Percentiles rank a stretch among this genome's conserved stretches.
phyloP scores from a whole-genome alignment of 1,140 invertebrate genomes.

The Elymnias hypermnestra region DNA sequence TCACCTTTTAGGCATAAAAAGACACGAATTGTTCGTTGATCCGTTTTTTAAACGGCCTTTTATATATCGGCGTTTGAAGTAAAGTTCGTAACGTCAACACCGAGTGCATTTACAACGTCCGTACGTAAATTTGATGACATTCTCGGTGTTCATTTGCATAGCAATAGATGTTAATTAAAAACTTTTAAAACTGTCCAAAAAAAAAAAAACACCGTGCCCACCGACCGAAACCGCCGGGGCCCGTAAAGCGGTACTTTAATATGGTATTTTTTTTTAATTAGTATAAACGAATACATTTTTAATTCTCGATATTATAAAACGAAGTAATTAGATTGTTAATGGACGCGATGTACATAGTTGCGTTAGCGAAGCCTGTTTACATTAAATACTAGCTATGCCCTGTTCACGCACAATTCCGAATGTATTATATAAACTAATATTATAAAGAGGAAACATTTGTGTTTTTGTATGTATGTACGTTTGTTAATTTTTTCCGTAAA shows the following conservation, averaged over 20 bases:
- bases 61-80: no score
- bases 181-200: constrained; percentile 1
- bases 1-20: no score
- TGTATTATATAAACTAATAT: no score
- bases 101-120: not conserved
- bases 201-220: not conserved
- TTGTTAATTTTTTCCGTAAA: no score
- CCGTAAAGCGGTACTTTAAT: not conserved
- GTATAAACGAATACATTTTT: not conserved
- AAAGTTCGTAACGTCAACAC: no score
- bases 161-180: not conserved
- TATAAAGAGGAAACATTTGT: no score
- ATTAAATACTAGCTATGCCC: not conserved
- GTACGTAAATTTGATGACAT: not conserved
- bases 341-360: not conserved
- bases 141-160: not conserved
- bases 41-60: no score
- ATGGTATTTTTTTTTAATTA: constrained; percentile 1
- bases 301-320: not conserved
- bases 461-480: no score
- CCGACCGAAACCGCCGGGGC: not conserved
- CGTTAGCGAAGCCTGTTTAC: not conserved
- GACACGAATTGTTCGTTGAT: no score
- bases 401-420: no score
- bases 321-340: constrained; percentile 1